Evolutionary conservation across 2,888 invertebrate genomes (phyloP).

Genomic region (Neocrepidodera transversa): DNA sequence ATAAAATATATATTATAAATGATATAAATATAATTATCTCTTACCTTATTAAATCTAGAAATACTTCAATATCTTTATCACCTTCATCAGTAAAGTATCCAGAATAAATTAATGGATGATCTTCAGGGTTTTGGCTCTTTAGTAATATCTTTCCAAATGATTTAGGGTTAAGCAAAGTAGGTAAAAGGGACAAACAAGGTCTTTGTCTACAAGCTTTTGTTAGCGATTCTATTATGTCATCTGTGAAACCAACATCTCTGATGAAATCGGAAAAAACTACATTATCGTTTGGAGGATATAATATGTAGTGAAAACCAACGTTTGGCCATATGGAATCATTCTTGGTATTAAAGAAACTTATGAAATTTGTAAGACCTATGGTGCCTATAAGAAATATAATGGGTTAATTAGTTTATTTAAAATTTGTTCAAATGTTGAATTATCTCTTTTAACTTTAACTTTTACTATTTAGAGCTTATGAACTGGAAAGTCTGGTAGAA

Average conservation of each 20-base stretch:
- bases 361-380: conserved; percentile 59
- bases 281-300: conserved; percentile 50
- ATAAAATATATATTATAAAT: too few species aligned
- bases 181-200: conserved; percentile 29
- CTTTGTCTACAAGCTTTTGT: conserved; percentile 30
- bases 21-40: too few species aligned
- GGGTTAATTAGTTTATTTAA: too few species aligned
- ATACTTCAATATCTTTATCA: conserved; percentile 63
- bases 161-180: conserved; percentile 56
- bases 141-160: conserved; percentile 66
- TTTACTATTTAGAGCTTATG: too few species aligned
- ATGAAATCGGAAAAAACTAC: conserved; percentile 34
- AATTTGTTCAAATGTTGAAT: too few species aligned
- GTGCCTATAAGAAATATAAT: conserved; percentile 45
- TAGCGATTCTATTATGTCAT: conserved; percentile 35
- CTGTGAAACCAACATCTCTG: conserved; percentile 49
- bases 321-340: conserved; percentile 62
- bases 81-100: conserved; percentile 68
- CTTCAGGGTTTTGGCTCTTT: conserved; percentile 63
- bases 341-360: conserved; percentile 61
- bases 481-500: too few species aligned
- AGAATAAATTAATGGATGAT: conserved; percentile 67
- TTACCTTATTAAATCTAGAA: conserved; percentile 61
- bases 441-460: too few species aligned
- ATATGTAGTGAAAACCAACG: conserved; percentile 55